Conservation (phyloP, 2,888 invertebrate species). For the Scaptomyza cyrtandrae region DNA sequence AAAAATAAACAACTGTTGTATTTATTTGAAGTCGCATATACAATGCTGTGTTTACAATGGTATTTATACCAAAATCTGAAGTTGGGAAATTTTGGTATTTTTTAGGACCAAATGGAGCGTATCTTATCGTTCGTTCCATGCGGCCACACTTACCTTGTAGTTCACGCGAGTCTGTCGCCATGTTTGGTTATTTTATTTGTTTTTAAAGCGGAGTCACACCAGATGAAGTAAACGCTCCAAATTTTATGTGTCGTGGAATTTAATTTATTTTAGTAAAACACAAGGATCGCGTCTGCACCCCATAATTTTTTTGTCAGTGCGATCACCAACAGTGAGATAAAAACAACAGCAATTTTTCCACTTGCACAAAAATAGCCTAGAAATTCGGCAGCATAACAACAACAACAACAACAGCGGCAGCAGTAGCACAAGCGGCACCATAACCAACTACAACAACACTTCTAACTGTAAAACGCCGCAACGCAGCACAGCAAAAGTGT, state of each 20-base stretch:
- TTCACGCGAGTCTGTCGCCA: conserved; percentile 64
- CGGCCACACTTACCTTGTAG: conserved; percentile 45
- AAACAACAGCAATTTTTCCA: conserved; percentile 24
- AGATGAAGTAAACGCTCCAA: conserved; percentile 31
- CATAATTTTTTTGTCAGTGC: conserved; percentile 49
- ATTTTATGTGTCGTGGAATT: conserved; percentile 39
- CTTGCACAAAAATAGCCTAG: conserved; percentile 58
- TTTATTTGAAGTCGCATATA: background rate
- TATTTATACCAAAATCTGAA: background rate
- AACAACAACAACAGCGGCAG: conserved; percentile 25
- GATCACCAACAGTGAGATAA: conserved; percentile 34
- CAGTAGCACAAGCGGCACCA: conserved; percentile 35
- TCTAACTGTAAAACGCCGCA: conserved; percentile 63
- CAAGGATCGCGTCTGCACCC: conserved; percentile 28
- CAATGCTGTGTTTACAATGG: background rate
- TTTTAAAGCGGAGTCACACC: conserved; percentile 54
- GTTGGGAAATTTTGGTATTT: conserved; percentile 23
- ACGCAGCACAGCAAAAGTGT: conserved; percentile 44
- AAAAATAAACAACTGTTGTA: background rate
- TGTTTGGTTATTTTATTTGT: conserved; percentile 68
- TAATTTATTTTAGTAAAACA: conserved; percentile 30
- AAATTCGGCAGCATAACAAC: conserved; percentile 38
- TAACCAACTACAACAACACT: conserved; percentile 28
- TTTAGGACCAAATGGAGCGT: conserved; percentile 11
- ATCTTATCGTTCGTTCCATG: conserved; percentile 12